phyloP scores from a whole-genome alignment of 2,888 invertebrate genomes.

The Atrina japonica region DNA sequence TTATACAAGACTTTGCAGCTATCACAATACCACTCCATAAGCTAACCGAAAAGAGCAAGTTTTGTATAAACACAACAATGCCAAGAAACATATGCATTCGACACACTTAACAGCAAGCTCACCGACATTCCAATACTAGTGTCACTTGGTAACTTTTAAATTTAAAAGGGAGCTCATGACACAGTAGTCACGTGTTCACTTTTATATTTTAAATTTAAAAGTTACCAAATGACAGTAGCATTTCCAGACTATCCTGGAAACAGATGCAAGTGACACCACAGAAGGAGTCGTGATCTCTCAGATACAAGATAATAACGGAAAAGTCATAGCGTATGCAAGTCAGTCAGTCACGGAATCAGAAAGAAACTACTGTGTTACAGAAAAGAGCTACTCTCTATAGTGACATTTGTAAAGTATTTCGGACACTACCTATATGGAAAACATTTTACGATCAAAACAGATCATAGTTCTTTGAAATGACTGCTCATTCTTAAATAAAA shows the following conservation, averaged over 20 bases:
- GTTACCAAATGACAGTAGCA: constrained; percentile 44
- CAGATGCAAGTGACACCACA: not conserved
- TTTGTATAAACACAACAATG: constrained; percentile 32
- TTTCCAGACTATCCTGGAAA: constrained; percentile 29
- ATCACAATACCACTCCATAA: too few relatives aligned
- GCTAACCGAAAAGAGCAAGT: too few relatives aligned
- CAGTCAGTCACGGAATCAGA: constrained; percentile 44
- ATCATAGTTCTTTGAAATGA: too few relatives aligned
- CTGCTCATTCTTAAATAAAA: too few relatives aligned
- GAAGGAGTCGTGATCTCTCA: constrained; percentile 48
- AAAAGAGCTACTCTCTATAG: too few relatives aligned
- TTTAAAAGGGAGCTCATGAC: too few relatives aligned
- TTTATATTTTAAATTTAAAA: too few relatives aligned
- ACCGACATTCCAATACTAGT: constrained; percentile 36
- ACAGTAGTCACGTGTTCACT: too few relatives aligned
- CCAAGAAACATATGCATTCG: constrained; percentile 46
- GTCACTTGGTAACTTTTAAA: constrained; percentile 44
- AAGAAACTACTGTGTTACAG: constrained; percentile 43
- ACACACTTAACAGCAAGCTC: constrained; percentile 27
- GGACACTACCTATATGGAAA: too few relatives aligned
- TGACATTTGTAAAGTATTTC: too few relatives aligned
- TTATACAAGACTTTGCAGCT: too few relatives aligned
- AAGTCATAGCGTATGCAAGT: constrained; percentile 27
- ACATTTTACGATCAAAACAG: too few relatives aligned
- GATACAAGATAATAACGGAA: constrained; percentile 16